Percentiles rank a stretch among this genome's conserved stretches.
Conservation (phyloP, 2,888 invertebrate species). For the Ectemnius lituratus region DNA sequence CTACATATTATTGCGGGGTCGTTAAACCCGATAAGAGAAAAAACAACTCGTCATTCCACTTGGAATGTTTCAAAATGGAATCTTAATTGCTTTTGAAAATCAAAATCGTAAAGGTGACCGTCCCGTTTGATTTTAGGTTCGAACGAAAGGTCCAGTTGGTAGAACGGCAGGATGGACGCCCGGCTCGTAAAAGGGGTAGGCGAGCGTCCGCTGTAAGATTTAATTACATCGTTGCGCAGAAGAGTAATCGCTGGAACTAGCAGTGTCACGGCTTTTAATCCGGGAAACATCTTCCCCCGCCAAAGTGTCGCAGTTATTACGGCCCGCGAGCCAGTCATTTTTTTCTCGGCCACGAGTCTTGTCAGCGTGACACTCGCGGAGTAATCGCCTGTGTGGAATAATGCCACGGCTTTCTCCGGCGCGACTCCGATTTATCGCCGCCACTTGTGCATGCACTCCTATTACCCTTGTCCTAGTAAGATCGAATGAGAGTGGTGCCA, state of each 20-base stretch:
- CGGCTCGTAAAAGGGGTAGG: conserved; percentile 27
- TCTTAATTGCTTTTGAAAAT: too few species aligned
- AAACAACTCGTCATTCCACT: too few species aligned
- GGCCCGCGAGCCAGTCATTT: conserved; percentile 33
- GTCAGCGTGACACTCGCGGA: conserved; percentile 46
- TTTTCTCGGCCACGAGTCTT: conserved; percentile 34
- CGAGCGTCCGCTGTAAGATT: conserved; percentile 50
- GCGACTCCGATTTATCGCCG: conserved; percentile 49
- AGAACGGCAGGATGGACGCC: too few species aligned
- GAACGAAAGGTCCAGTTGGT: not conserved
- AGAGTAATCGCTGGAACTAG: conserved; percentile 58
- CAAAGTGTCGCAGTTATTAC: conserved; percentile 37
- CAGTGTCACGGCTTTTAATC: conserved; percentile 62
- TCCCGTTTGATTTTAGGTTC: not conserved
- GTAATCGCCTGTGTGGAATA: conserved; percentile 1
- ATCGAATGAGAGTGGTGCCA: too few species aligned
- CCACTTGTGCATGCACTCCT: conserved; percentile 19
- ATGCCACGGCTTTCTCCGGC: conserved; percentile 45
- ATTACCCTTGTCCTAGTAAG: not conserved
- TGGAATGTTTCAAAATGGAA: too few species aligned
- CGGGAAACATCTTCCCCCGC: conserved; percentile 47
- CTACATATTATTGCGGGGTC: too few species aligned
- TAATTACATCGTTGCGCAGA: conserved; percentile 55
- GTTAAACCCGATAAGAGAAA: too few species aligned
- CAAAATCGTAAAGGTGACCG: too few species aligned